phyloP scores from a whole-genome alignment of 2,113 vertebrate genomes.

The Nettapus auritus region DNA sequence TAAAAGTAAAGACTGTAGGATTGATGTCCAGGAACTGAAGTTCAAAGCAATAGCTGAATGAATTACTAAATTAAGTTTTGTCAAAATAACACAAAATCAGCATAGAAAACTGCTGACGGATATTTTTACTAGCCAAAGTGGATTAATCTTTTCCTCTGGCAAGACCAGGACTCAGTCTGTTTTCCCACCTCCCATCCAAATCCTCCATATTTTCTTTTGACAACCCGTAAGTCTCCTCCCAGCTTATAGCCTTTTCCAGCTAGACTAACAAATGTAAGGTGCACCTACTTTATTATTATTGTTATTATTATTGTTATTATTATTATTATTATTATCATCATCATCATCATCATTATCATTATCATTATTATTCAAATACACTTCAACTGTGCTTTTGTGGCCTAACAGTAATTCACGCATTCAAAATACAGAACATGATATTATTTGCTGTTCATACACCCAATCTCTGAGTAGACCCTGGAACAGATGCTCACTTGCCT shows the following conservation, averaged over 20 bases:
- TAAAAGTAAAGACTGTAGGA: not conserved
- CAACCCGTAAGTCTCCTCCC: not conserved
- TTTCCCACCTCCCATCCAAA: not conserved
- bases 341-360: too few relatives aligned
- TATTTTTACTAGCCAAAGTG: not conserved
- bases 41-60: not conserved
- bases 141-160: not conserved
- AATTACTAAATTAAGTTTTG: not conserved
- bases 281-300: not conserved
- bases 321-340: too few relatives aligned
- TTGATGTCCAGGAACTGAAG: not conserved
- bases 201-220: not conserved
- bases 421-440: not conserved
- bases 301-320: too few relatives aligned
- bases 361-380: not conserved
- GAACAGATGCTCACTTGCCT: not conserved
- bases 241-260: not conserved
- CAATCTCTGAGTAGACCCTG: fast-evolving
- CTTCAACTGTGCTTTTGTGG: not conserved
- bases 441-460: not conserved
- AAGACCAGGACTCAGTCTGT: not conserved
- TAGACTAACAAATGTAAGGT: not conserved
- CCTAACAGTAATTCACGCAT: not conserved
- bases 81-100: not conserved
- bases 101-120: not conserved